Conservation (phyloP, 23 tunicate species). For the Corella eumyota region DNA sequence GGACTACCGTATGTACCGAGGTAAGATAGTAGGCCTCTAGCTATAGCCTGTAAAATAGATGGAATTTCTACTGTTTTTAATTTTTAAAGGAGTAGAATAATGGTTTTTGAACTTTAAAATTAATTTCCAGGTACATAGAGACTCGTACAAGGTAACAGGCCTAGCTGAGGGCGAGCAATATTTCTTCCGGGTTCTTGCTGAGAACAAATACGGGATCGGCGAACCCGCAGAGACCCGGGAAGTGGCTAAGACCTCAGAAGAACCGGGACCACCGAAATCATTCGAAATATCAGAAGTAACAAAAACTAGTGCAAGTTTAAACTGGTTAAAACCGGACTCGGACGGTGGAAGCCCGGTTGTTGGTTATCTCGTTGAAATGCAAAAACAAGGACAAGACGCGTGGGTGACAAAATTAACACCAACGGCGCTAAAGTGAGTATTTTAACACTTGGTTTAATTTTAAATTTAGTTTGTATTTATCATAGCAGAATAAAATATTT, state of each 20-base stretch:
- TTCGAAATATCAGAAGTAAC: constrained; percentile 33
- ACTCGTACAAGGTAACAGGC: constrained; percentile 63
- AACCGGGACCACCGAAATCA: constrained; percentile 67
- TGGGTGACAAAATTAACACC: constrained; percentile 43
- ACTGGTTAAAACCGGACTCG: constrained; percentile 76
- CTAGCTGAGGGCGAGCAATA: constrained; percentile 71
- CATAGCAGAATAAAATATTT: no score
- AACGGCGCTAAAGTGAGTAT: constrained; percentile 15
- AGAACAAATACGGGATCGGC: constrained; percentile 91
- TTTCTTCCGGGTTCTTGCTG: constrained; percentile 85
- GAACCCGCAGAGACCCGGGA: constrained; percentile 77
- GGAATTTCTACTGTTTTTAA: no score
- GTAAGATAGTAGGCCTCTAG: neutral
- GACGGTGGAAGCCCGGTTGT: constrained; percentile 78
- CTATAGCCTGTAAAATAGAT: neutral
- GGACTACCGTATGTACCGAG: constrained; percentile 90
- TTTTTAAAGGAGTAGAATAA: no score
- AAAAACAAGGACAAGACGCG: constrained; percentile 33
- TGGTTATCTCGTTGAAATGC: constrained; percentile 56
- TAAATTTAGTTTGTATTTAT: no score
- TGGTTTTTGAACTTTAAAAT: no score
- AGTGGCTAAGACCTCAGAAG: constrained; percentile 71
- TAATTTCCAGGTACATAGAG: constrained; percentile 65
- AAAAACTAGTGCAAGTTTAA: constrained; percentile 25
- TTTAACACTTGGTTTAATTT: neutral